Percentiles rank a stretch among this genome's conserved stretches.
phyloP scores from a whole-genome alignment of 1,140 invertebrate genomes.

The Drosophila neocordata region DNA sequence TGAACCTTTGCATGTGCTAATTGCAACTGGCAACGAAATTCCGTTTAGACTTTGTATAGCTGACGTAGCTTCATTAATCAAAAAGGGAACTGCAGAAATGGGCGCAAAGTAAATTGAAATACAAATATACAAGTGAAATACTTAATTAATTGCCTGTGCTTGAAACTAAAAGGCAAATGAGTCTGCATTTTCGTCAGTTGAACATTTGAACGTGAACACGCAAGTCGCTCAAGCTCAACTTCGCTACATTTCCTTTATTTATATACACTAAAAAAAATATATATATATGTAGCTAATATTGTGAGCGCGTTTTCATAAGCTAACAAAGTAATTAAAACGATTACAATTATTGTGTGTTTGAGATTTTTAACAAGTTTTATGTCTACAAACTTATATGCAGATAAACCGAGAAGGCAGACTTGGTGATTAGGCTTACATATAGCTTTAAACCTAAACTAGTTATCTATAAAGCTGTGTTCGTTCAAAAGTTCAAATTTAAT shows the following conservation, averaged over 20 bases:
- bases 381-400: slow-evolving; percentile 12
- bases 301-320: slow-evolving; percentile 18
- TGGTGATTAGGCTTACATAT: slow-evolving; percentile 29
- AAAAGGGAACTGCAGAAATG: slow-evolving; percentile 42
- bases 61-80: slow-evolving; percentile 60
- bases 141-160: slow-evolving; percentile 69
- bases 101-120: slow-evolving; percentile 61
- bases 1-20: slow-evolving; percentile 46
- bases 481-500: slow-evolving; percentile 69
- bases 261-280: slow-evolving; percentile 9
- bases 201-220: slow-evolving; percentile 69
- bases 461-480: slow-evolving; percentile 24
- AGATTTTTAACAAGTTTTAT: slow-evolving; percentile 39
- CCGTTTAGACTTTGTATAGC: slow-evolving; percentile 60
- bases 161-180: slow-evolving; percentile 63
- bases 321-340: slow-evolving; percentile 7
- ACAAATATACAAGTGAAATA: slow-evolving; percentile 64
- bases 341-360: slow-evolving; percentile 9
- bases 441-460: slow-evolving; percentile 42
- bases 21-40: slow-evolving; percentile 42
- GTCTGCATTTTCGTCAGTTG: slow-evolving; percentile 70
- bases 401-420: neutral
- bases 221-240: slow-evolving; percentile 49
- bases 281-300: slow-evolving; percentile 38
- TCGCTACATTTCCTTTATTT: slow-evolving; percentile 1